Evolutionary conservation across 2,797 vertebrate species (phyloP).

Genomic region (Enteromius thamalakanensis): DNA sequence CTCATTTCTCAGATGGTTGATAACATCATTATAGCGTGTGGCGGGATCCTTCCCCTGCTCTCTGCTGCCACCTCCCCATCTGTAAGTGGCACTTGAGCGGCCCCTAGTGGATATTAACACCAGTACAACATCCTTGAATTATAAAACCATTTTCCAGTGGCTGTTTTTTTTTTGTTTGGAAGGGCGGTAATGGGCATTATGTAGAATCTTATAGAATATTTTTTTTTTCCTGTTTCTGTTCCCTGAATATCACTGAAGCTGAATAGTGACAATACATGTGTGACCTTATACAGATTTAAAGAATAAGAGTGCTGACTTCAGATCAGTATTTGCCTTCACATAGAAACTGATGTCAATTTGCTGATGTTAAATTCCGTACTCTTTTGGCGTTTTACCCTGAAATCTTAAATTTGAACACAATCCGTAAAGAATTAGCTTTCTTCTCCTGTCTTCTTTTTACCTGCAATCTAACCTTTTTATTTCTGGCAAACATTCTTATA

Average conservation of each 20-base stretch:
- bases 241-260: not conserved
- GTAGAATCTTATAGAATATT: not conserved
- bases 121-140: constrained; percentile 4
- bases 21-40: constrained; percentile 99
- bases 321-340: not conserved
- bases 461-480: constrained; percentile 23
- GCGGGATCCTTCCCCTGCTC: constrained; percentile 95
- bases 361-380: not conserved
- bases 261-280: not conserved
- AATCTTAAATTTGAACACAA: not conserved
- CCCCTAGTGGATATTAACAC: constrained; percentile 64
- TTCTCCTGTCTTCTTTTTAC: constrained; percentile 8
- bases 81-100: constrained; percentile 85
- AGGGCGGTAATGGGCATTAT: not conserved
- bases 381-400: not conserved
- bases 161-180: not conserved
- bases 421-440: not conserved
- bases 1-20: constrained; percentile 99
- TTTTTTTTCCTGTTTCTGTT: not conserved
- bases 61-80: constrained; percentile 96
- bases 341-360: not conserved
- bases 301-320: not conserved
- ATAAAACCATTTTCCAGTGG: not conserved
- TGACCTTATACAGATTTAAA: constrained; percentile 3
- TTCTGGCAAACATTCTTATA: not conserved